A percentile compares a stretch with the other conserved stretches of the same genome.
phyloP scores from a whole-genome alignment of 53 echinoderm and acorn worm genomes.

The Temnopleurus reevesii region DNA sequence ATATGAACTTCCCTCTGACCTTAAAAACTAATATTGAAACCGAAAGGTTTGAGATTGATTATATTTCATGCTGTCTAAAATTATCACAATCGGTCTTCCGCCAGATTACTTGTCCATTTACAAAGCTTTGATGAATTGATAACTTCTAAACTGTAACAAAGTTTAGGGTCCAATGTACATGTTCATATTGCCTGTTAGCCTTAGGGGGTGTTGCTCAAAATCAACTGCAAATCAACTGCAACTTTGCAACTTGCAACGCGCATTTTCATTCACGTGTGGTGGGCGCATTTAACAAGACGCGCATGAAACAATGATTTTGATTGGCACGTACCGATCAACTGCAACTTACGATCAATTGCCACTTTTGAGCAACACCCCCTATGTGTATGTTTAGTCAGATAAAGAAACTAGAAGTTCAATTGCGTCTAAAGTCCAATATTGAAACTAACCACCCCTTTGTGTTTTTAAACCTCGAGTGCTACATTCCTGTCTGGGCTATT shows the following conservation, averaged over 20 bases:
- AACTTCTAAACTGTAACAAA: neutral
- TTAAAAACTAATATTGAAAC: slow-evolving; percentile 29
- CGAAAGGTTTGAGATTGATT: neutral
- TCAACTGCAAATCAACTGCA: too few species aligned
- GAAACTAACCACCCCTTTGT: neutral
- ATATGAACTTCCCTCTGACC: neutral
- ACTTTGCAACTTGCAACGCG: too few species aligned
- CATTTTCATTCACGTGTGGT: too few species aligned
- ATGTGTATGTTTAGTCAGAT: neutral
- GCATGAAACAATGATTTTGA: too few species aligned
- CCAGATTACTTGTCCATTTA: too few species aligned
- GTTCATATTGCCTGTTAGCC: too few species aligned
- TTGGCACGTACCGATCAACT: too few species aligned
- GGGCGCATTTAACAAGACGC: too few species aligned
- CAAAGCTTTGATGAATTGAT: neutral
- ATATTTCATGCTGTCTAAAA: neutral
- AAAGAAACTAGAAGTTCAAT: neutral
- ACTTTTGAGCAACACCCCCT: too few species aligned
- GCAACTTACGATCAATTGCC: too few species aligned
- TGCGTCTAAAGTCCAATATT: neutral
- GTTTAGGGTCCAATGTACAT: neutral
- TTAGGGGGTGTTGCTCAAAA: too few species aligned
- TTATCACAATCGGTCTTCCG: neutral
- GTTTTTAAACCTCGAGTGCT: neutral
- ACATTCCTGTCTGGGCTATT: neutral